phyloP scores from a whole-genome alignment of 2,888 invertebrate genomes.

The Pterostichus madidus region DNA sequence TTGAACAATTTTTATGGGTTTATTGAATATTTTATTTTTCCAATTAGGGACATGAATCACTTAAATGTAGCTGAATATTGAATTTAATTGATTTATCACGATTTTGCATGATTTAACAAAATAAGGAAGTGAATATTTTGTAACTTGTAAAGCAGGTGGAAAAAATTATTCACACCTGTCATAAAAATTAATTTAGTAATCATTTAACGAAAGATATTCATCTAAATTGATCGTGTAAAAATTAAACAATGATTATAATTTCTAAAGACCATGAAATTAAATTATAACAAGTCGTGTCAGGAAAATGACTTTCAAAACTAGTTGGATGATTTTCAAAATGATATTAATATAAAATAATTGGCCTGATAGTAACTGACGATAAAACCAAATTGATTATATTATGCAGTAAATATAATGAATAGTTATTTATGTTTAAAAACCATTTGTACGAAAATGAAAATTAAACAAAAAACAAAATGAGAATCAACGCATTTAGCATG shows the following conservation, averaged over 20 bases:
- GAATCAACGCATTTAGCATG: constrained; percentile 32
- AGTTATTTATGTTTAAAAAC: not conserved
- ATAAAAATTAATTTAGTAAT: constrained; percentile 36
- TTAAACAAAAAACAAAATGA: constrained; percentile 45
- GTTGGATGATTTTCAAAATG: not conserved
- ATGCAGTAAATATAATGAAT: constrained; percentile 7
- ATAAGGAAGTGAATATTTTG: not conserved
- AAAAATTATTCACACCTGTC: constrained; percentile 36
- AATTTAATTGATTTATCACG: not conserved
- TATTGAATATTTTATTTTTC: no score
- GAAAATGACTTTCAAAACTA: constrained; percentile 7
- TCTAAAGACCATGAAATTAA: constrained; percentile 44
- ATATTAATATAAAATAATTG: constrained; percentile 11
- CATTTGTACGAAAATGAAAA: constrained; percentile 13
- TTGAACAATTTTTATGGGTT: no score
- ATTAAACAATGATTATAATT: constrained; percentile 34
- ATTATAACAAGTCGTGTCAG: constrained; percentile 17
- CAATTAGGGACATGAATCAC: no score
- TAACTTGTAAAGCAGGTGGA: constrained; percentile 7
- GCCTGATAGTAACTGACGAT: not conserved
- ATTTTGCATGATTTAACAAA: not conserved
- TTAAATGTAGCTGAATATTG: no score
- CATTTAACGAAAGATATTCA: constrained; percentile 28
- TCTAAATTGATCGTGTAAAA: constrained; percentile 39
- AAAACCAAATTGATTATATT: not conserved